These are phyloP conservation scores for Gila robusta DNA, from an alignment of 2,797 vertebrate species.

Conservation along the genomic window DNA sequence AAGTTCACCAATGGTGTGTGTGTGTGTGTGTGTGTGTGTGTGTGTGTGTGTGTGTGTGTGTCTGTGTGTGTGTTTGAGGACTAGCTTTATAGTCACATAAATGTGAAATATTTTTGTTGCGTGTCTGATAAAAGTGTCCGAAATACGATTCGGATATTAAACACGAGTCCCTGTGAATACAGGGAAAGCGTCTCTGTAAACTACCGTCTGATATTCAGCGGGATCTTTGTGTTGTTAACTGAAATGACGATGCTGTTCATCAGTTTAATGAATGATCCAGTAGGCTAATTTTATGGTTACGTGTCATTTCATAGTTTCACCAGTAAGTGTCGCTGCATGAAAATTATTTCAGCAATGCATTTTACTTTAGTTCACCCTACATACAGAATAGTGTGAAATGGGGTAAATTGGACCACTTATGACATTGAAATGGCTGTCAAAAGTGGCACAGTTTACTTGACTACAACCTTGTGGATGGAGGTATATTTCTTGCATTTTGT, in stretches of 20 bases:
- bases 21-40: conserved; percentile 18
- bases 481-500: neutral
- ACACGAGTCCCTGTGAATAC: neutral
- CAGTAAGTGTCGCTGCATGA: conserved; percentile 41
- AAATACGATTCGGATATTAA: conserved; percentile 16
- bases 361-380: no score
- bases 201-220: conserved; percentile 24
- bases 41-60: conserved; percentile 18
- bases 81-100: conserved; percentile 2
- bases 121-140: conserved; percentile 11
- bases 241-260: neutral
- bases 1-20: neutral
- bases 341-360: neutral
- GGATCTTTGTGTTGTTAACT: conserved; percentile 15
- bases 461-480: neutral
- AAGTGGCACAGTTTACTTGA: neutral
- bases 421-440: neutral
- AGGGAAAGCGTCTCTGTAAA: neutral
- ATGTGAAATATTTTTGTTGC: neutral
- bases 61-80: conserved; percentile 14
- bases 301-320: conserved; percentile 14
- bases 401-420: neutral
- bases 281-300: no score
- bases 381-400: neutral
- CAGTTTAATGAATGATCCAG: neutral